Conservation (phyloP, 2,888 invertebrate genomes). For the Teleiodes luculella region DNA sequence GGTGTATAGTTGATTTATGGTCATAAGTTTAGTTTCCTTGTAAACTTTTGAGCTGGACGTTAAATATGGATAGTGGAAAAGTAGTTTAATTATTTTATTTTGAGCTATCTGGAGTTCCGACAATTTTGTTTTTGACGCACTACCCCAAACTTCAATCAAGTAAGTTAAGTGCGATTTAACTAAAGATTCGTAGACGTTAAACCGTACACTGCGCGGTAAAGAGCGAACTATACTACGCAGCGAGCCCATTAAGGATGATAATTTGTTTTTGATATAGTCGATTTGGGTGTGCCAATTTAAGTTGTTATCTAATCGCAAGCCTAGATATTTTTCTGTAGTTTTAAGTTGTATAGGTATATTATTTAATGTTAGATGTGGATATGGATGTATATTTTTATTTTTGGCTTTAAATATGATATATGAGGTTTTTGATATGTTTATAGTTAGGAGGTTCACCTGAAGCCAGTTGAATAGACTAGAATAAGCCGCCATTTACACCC, state of each 20-base stretch:
- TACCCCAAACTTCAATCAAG: no score
- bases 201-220: background rate
- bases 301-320: background rate
- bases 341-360: background rate
- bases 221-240: background rate
- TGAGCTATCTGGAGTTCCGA: no score
- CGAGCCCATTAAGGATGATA: background rate
- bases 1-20: no score
- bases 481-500: no score
- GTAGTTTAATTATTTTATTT: no score
- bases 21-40: no score
- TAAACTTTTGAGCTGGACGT: no score
- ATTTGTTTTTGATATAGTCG: background rate
- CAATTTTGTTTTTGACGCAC: no score
- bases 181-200: background rate
- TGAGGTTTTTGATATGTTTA: no score
- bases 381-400: background rate
- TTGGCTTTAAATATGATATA: conserved; percentile 1
- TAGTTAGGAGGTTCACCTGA: conserved; percentile 22
- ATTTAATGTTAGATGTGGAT: background rate
- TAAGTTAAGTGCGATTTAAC: no score
- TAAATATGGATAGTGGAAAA: no score
- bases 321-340: background rate
- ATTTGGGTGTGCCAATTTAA: background rate
- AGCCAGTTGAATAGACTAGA: conserved; percentile 18